phyloP scores from a whole-genome alignment of 2,113 vertebrate species.

The Sylvietta virens region DNA sequence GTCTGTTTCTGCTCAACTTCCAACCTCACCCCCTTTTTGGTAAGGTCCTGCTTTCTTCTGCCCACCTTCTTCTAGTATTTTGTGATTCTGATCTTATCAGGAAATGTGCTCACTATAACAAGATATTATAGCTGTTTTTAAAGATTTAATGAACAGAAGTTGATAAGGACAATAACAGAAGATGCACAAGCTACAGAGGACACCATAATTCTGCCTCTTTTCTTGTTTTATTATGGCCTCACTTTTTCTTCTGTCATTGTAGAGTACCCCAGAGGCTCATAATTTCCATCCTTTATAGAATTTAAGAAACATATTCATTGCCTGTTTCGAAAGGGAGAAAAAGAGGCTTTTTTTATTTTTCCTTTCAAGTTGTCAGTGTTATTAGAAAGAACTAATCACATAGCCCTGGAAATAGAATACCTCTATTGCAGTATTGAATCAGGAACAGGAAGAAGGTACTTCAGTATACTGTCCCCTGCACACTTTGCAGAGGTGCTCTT shows the following conservation, averaged over 20 bases:
- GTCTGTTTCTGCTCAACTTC: neutral
- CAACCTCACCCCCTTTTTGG: neutral
- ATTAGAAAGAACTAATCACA: neutral
- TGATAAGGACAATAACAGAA: neutral
- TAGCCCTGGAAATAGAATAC: neutral
- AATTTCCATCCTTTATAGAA: neutral
- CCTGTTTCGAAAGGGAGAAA: neutral
- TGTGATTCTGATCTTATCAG: neutral
- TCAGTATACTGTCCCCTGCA: neutral
- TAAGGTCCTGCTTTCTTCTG: neutral
- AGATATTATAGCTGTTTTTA: neutral
- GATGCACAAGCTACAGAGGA: neutral
- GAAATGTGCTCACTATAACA: neutral
- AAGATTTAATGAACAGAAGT: neutral
- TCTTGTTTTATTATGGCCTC: neutral
- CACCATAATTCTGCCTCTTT: neutral
- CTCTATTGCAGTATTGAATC: neutral
- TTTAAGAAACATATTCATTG: neutral
- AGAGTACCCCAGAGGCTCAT: neutral
- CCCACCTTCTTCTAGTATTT: neutral
- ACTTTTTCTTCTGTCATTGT: neutral
- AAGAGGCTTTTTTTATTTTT: too few species aligned
- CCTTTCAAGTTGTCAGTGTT: neutral
- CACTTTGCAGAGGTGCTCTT: neutral
- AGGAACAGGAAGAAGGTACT: neutral